Base-by-base conservation (phyloP, 2,113 vertebrate genomes). In the Oceanodroma tethys region DNA sequence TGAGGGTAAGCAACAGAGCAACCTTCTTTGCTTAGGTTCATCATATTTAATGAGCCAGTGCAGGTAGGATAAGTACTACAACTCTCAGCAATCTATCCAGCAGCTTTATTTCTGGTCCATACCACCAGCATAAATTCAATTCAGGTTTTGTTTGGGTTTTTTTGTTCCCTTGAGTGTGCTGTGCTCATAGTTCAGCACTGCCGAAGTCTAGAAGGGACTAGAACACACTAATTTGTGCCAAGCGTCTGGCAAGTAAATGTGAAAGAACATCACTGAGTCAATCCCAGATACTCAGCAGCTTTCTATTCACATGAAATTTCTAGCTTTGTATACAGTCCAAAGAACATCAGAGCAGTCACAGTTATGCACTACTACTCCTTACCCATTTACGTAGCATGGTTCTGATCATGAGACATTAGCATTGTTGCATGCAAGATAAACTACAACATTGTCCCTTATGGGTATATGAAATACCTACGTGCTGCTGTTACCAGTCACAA, bases 181-280 rank as follows among this genome's bases (percentile, higher is more conserved):
- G 22, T 30, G n/a, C 52, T 56, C 9, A 0, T 5, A 14, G 59
- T 40, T 80, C 36, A 91, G 45, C 34, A 68, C 30, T 75, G 60
- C 56, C 76, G 48, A 90, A 91, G 23, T 50, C 70, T 36, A 60
- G 47, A 70, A 81, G 38, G 58, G 26, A 81, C 45, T 38, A 48
- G 92, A 71, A 11, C 27, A 34, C 21, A 23, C 8, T 22, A 8
- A 22, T 52, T 63, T 48, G 21, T 67, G 66, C 73, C 76, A 91
- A 65, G 40, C 0, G 0, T 21, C 16, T 3, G 6, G 42, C 32
- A 59, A 74, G 55, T 3, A 65, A 20, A 18, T 2, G 17, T 13
- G 53, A 76, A 67, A 93, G 70, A 81, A 87, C 53, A 82, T 25
- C 43, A 52, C 52, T 10, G 27, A 73, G 58, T 22, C 81, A 58